Percentiles rank a stretch among this genome's conserved stretches.
phyloP scores from a whole-genome alignment of 2,888 invertebrate genomes.

The Lumbricus terrestris region DNA sequence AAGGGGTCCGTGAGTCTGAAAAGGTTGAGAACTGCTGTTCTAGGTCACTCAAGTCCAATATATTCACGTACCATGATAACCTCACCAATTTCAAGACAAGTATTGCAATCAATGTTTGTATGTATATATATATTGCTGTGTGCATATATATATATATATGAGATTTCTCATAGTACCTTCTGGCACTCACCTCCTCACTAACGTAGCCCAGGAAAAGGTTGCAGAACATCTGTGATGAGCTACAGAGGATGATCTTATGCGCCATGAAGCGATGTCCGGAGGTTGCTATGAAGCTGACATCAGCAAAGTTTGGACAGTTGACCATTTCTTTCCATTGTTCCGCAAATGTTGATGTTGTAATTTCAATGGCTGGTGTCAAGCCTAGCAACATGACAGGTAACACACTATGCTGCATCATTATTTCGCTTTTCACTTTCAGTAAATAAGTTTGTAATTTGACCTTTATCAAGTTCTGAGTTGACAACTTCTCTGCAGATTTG shows the following conservation, averaged over 20 bases:
- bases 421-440: too few relatives aligned
- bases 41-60: too few relatives aligned
- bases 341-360: constrained; percentile 48
- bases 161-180: neutral
- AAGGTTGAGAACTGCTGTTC: too few relatives aligned
- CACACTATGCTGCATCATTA: neutral
- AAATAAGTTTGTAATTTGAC: neutral
- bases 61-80: neutral
- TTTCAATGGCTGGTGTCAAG: constrained; percentile 49
- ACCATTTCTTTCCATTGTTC: constrained; percentile 48
- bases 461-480: neutral
- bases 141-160: neutral
- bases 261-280: constrained; percentile 44
- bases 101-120: neutral
- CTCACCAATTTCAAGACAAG: neutral
- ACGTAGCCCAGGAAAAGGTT: constrained; percentile 41
- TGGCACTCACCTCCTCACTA: constrained; percentile 36
- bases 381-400: constrained; percentile 38
- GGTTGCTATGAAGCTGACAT: constrained; percentile 47
- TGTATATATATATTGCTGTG: neutral
- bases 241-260: constrained; percentile 47
- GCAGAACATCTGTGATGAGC: constrained; percentile 48
- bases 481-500: neutral
- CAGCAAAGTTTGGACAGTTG: constrained; percentile 45
- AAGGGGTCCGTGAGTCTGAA: too few relatives aligned